These are phyloP conservation scores for Drosophila cardini DNA, from an alignment of 1,140 invertebrate genomes.

Conservation along the genomic window DNA sequence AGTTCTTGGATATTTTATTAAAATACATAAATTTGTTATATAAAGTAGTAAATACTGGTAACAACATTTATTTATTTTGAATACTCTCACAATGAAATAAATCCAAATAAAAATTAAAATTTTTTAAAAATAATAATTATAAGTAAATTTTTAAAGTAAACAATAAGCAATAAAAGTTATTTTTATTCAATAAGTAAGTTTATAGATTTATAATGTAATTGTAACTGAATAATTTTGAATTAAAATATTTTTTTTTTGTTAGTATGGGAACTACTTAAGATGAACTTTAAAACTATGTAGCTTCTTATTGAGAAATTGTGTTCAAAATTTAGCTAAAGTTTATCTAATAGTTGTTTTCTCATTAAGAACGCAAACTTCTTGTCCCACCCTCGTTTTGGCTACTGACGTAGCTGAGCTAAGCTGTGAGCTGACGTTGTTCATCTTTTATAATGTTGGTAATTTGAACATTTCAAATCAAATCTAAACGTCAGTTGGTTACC, in stretches of 20 bases:
- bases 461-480: conserved; percentile 83
- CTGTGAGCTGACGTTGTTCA: conserved; percentile 60
- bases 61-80: too few relatives aligned
- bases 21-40: background rate
- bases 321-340: too few relatives aligned
- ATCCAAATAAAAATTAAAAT: too few relatives aligned
- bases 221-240: too few relatives aligned
- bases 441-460: conserved; percentile 82
- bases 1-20: background rate
- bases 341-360: background rate
- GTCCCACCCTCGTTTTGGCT: conserved; percentile 9
- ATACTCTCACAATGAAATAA: too few relatives aligned
- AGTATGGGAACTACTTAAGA: too few relatives aligned
- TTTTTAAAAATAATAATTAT: background rate
- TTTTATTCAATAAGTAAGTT: background rate
- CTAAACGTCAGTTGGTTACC: conserved; percentile 79
- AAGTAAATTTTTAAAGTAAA: background rate
- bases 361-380: conserved; percentile 12
- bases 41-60: too few relatives aligned
- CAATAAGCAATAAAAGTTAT: background rate
- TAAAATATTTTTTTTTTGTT: too few relatives aligned
- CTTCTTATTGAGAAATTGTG: too few relatives aligned
- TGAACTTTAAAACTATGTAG: too few relatives aligned
- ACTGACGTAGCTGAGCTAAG: conserved; percentile 8
- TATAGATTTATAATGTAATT: background rate